phyloP scores from a whole-genome alignment of 2,113 vertebrate genomes.

The Eupsittula cactorum region DNA sequence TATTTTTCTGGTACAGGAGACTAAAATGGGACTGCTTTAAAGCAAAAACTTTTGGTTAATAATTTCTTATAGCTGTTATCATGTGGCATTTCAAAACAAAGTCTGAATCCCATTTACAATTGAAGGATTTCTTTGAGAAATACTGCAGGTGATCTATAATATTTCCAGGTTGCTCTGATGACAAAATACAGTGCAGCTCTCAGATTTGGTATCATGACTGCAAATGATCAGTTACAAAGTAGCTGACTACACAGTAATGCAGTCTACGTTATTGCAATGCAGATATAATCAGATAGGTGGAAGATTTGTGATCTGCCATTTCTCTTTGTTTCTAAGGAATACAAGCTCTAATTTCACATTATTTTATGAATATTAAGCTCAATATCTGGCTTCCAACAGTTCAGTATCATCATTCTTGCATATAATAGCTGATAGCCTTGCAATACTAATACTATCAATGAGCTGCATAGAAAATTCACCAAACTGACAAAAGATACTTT shows the following conservation, averaged over 20 bases:
- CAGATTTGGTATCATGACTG: neutral
- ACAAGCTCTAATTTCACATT: neutral
- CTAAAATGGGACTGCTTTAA: neutral
- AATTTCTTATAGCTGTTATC: neutral
- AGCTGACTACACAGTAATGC: neutral
- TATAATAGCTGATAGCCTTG: neutral
- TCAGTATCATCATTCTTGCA: neutral
- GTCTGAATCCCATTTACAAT: neutral
- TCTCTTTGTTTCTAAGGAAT: neutral
- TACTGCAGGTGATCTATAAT: neutral
- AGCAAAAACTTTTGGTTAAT: neutral
- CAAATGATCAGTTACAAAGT: neutral
- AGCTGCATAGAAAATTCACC: neutral
- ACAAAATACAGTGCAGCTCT: neutral
- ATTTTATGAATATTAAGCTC: neutral
- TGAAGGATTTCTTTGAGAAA: neutral
- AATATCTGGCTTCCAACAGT: neutral
- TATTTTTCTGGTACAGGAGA: neutral
- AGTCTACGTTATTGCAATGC: neutral
- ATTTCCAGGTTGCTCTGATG: neutral
- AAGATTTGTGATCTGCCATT: neutral
- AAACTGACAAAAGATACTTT: neutral
- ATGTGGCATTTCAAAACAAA: neutral
- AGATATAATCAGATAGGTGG: neutral
- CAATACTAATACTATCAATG: neutral